A percentile compares a stretch with the other conserved stretches of the same genome.
Evolutionary conservation across 2,888 invertebrate species (phyloP).

Genomic region (Cryptocephalus moraei): DNA sequence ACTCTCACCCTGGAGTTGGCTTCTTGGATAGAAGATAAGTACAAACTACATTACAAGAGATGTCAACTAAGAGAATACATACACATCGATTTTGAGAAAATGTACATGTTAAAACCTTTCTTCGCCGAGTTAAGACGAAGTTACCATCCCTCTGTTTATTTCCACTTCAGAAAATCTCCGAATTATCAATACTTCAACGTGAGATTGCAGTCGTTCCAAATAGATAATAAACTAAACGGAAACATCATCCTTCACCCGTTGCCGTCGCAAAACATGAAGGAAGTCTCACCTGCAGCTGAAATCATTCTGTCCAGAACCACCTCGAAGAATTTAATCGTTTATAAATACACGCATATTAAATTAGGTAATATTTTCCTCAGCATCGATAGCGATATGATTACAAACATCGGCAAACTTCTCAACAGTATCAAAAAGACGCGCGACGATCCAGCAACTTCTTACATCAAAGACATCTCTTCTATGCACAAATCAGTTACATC

Average conservation of each 20-base stretch:
- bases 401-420: constrained; percentile 51
- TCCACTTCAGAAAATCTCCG: constrained; percentile 60
- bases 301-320: constrained; percentile 45
- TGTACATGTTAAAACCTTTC: constrained; percentile 82
- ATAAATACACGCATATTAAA: constrained; percentile 52
- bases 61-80: constrained; percentile 70
- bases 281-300: constrained; percentile 53
- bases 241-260: constrained; percentile 37
- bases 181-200: constrained; percentile 57
- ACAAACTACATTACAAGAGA: constrained; percentile 55
- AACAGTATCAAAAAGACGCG: constrained; percentile 44
- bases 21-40: constrained; percentile 75
- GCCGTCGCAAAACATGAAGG: constrained; percentile 39
- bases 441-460: constrained; percentile 45
- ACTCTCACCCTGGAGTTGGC: constrained; percentile 64
- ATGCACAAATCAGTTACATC: constrained; percentile 49
- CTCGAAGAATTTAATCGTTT: constrained; percentile 42
- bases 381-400: constrained; percentile 58
- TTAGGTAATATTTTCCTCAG: constrained; percentile 59
- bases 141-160: constrained; percentile 64
- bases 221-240: constrained; percentile 51
- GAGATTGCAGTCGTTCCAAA: constrained; percentile 56
- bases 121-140: constrained; percentile 66
- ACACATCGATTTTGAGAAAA: constrained; percentile 69
- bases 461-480: constrained; percentile 36